Percentiles rank a stretch among this genome's conserved stretches.
Evolutionary conservation across 2,113 vertebrate species (phyloP).

Genomic region (Odocoileus virginianus): DNA sequence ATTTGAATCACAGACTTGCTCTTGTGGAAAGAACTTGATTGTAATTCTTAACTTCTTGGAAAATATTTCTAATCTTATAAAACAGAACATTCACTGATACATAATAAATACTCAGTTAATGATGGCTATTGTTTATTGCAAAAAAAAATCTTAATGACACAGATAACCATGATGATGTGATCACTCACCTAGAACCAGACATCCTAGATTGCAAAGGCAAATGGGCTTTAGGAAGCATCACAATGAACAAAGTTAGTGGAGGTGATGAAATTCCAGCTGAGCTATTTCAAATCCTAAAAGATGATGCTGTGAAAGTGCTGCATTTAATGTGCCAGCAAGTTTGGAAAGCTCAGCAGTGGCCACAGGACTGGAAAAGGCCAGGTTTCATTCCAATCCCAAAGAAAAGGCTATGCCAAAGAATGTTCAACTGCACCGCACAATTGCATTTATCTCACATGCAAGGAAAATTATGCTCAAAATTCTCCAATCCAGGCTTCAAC

Average conservation of each 20-base stretch:
- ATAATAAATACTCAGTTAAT: background rate
- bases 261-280: background rate
- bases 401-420: background rate
- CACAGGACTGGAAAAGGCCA: background rate
- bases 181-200: background rate
- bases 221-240: background rate
- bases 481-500: background rate
- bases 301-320: background rate
- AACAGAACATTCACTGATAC: background rate
- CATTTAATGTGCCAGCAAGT: background rate
- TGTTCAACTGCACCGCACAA: accelerated
- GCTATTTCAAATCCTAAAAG: background rate
- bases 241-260: background rate
- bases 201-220: background rate
- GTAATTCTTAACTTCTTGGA: background rate
- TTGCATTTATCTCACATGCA: background rate
- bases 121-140: background rate
- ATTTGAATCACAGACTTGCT: background rate
- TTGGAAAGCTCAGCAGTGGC: background rate
- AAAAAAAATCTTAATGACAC: background rate
- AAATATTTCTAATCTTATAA: background rate
- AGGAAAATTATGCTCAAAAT: background rate
- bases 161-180: background rate
- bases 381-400: background rate
- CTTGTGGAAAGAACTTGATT: background rate